phyloP scores from a whole-genome alignment of 2,113 vertebrate genomes.

The Cyprinus carpio region DNA sequence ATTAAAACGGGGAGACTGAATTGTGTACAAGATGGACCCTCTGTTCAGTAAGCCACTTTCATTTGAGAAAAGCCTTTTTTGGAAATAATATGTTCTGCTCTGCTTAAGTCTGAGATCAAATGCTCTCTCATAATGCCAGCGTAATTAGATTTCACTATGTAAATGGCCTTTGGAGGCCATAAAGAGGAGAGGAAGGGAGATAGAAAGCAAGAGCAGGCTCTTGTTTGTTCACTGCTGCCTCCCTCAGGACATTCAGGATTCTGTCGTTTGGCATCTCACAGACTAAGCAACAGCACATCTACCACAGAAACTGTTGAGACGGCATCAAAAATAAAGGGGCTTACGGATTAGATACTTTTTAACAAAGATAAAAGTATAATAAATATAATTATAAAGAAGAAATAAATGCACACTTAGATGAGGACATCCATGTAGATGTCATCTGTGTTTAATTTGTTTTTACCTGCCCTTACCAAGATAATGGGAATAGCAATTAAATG shows the following conservation, averaged over 20 bases:
- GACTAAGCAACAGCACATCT: constrained; percentile 54
- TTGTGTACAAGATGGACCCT: constrained; percentile 76
- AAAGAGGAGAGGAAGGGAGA: constrained; percentile 58
- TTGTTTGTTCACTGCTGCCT: constrained; percentile 80
- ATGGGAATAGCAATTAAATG: constrained; percentile 38
- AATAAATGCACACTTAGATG: constrained; percentile 8
- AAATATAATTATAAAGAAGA: neutral
- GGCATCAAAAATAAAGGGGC: neutral
- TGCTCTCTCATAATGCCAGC: constrained; percentile 71
- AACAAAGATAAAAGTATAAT: neutral
- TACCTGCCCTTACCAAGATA: constrained; percentile 15
- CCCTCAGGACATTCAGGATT: constrained; percentile 77
- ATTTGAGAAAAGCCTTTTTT: constrained; percentile 67
- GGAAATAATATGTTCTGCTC: constrained; percentile 77
- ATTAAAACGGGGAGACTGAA: constrained; percentile 73
- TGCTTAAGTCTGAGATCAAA: constrained; percentile 80
- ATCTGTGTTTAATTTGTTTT: constrained; percentile 44
- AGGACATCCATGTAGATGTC: constrained; percentile 15
- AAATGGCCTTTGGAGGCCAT: constrained; percentile 76
- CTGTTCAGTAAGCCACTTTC: constrained; percentile 75
- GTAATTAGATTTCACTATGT: constrained; percentile 83
- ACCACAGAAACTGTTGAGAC: constrained; percentile 43
- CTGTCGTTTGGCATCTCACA: constrained; percentile 63
- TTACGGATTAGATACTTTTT: constrained; percentile 13
- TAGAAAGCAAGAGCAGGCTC: constrained; percentile 26